phyloP scores from a whole-genome alignment of 2,113 vertebrate genomes.

The Elgaria multicarinata region DNA sequence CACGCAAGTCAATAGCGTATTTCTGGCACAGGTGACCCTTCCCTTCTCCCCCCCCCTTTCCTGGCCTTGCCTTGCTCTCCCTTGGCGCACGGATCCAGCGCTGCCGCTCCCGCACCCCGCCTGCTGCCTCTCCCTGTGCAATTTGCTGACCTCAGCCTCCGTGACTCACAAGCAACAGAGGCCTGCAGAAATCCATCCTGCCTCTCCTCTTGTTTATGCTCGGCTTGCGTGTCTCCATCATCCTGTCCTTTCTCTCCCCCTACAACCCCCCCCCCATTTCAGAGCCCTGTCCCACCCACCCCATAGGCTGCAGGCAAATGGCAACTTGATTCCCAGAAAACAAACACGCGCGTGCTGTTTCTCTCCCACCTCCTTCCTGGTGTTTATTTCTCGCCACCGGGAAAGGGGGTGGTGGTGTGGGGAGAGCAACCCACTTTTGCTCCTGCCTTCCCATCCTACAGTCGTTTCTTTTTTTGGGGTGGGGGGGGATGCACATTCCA shows the following conservation, averaged over 20 bases:
- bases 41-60: neutral
- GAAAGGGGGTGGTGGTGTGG: no score
- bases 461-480: neutral
- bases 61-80: neutral
- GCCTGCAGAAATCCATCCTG: neutral
- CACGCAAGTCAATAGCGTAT: neutral
- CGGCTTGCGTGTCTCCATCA: neutral
- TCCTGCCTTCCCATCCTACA: neutral
- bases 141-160: slow-evolving; percentile 11
- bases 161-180: neutral
- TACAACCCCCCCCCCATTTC: no score
- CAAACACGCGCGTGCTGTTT: neutral
- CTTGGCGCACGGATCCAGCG: neutral
- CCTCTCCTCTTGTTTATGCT: neutral
- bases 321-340: neutral
- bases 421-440: neutral
- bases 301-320: neutral
- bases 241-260: neutral
- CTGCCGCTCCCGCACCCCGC: no score
- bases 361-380: neutral
- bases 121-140: neutral
- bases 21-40: neutral
- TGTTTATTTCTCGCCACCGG: no score
- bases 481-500: no score
- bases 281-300: neutral